These are phyloP conservation scores for Drosophila nasuta DNA, from an alignment of 1,140 invertebrate genomes.

Conservation along the genomic window DNA sequence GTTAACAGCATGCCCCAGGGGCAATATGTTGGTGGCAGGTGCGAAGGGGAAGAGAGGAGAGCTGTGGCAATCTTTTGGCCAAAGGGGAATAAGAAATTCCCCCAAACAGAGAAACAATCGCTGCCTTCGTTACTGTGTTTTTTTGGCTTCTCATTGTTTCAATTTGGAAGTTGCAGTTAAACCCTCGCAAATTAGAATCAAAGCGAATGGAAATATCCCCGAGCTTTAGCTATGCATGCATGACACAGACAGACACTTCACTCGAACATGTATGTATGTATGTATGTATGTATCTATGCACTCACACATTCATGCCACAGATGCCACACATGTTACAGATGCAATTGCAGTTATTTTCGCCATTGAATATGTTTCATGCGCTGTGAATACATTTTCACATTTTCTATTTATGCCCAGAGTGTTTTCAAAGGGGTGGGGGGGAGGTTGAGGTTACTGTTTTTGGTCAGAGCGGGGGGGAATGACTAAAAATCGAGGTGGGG, in stretches of 20 bases:
- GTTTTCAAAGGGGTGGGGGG: background rate
- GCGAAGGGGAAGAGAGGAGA: too few species aligned
- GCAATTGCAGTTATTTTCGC: slow-evolving; percentile 39
- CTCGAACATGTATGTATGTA: background rate
- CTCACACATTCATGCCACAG: slow-evolving; percentile 5
- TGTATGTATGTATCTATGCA: background rate
- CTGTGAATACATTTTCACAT: slow-evolving; percentile 69
- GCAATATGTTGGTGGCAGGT: too few species aligned
- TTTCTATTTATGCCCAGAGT: slow-evolving; percentile 46
- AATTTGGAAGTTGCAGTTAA: slow-evolving; percentile 2
- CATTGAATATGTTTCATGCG: slow-evolving; percentile 52
- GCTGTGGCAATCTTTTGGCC: too few species aligned
- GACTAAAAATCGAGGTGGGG: background rate
- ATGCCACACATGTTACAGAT: slow-evolving; percentile 33
- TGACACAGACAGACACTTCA: background rate
- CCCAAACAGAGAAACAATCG: background rate
- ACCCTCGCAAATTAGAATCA: background rate
- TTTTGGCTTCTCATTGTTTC: background rate
- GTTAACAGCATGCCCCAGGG: too few species aligned
- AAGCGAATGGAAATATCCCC: background rate
- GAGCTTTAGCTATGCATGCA: background rate
- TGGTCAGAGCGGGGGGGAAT: background rate
- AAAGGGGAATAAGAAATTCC: background rate
- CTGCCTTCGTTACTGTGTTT: background rate
- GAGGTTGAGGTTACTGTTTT: background rate